Conservation (phyloP, 2,797 vertebrate species). For the Glyptemys insculpta region DNA sequence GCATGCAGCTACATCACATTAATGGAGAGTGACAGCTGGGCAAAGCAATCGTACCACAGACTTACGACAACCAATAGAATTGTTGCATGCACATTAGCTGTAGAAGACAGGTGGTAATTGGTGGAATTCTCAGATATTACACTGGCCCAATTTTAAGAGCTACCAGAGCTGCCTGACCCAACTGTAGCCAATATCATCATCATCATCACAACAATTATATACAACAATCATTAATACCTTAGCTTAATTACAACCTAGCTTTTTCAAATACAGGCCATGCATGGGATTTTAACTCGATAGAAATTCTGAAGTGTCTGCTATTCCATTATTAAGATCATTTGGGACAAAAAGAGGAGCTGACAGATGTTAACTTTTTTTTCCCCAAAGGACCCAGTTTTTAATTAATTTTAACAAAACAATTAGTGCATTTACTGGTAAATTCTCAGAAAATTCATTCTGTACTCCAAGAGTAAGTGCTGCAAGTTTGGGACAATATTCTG, state of each 20-base stretch:
- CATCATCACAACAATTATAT: not conserved
- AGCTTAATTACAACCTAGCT: not conserved
- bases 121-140: not conserved
- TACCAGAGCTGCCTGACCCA: not conserved
- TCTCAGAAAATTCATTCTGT: not conserved
- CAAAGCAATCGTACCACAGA: not conserved
- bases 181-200: not conserved
- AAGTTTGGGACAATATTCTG: not conserved
- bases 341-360: not conserved
- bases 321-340: not conserved
- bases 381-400: not conserved
- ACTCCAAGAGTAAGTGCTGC: not conserved
- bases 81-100: not conserved
- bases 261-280: not conserved
- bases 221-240: not conserved
- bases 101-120: not conserved
- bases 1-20: fast-evolving
- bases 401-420: not conserved
- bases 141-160: not conserved
- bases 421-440: not conserved
- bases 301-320: not conserved
- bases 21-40: not conserved
- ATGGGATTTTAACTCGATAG: not conserved
- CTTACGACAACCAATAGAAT: not conserved
- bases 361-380: not conserved